Percentiles rank a stretch among this genome's conserved stretches.
Evolutionary conservation across 2,888 invertebrate genomes (phyloP).

Genomic region (Calameuta idolon): DNA sequence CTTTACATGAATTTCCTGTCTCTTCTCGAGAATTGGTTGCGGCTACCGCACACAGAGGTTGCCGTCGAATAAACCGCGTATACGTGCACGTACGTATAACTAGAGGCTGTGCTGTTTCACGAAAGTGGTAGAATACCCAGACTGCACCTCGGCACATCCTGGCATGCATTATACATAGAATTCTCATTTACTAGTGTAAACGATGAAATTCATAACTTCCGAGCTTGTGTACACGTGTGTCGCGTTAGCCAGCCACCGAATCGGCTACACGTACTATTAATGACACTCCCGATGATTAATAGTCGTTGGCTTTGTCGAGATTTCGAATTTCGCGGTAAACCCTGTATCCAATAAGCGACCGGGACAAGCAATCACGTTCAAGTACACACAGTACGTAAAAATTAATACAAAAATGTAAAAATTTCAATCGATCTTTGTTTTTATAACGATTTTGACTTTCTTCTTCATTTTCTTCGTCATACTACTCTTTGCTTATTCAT

Average conservation of each 20-base stretch:
- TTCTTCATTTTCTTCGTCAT: neutral
- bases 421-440: neutral
- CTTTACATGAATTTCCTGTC: neutral
- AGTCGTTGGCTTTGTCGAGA: neutral
- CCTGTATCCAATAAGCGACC: neutral
- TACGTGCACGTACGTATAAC: neutral
- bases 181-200: neutral
- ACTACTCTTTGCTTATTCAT: neutral
- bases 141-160: neutral
- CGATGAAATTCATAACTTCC: neutral
- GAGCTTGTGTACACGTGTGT: neutral
- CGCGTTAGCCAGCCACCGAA: conserved; percentile 4
- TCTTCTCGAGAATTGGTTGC: neutral
- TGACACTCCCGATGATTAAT: neutral
- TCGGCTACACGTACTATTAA: conserved; percentile 3
- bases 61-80: neutral
- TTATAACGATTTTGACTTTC: neutral
- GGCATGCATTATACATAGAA: neutral
- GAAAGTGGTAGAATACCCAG: neutral
- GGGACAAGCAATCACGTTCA: neutral
- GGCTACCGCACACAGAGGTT: neutral
- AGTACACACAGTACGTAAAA: neutral
- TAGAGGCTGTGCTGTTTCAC: neutral
- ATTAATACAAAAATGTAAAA: neutral
- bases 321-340: neutral